Percentiles rank a stretch among this genome's conserved stretches.
Conservation (phyloP, 1,140 invertebrate genomes). For the Metopolophium dirhodum region DNA sequence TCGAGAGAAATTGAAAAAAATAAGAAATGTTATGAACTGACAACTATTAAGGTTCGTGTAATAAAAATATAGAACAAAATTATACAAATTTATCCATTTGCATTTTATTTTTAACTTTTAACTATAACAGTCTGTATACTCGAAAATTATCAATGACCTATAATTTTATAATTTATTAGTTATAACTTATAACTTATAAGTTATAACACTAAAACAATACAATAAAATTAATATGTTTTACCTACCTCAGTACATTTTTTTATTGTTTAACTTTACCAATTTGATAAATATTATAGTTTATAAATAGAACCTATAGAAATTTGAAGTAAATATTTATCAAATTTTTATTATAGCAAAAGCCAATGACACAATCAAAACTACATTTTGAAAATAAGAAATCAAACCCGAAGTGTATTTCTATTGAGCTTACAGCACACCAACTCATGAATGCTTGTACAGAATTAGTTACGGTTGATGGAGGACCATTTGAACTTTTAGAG, state of each 20-base stretch:
- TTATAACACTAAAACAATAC: too few relatives aligned
- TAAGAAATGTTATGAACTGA: background rate
- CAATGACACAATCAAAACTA: background rate
- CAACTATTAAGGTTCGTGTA: too few relatives aligned
- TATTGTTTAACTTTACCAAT: background rate
- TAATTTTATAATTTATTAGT: too few relatives aligned
- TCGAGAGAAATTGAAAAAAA: background rate
- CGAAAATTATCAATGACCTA: too few relatives aligned
- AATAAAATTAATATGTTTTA: too few relatives aligned
- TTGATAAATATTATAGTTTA: background rate
- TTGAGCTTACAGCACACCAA: background rate
- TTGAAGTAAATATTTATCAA: background rate
- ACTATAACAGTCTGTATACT: too few relatives aligned
- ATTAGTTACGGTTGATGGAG: background rate
- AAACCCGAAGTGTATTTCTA: background rate
- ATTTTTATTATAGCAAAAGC: background rate
- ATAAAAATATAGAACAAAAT: too few relatives aligned
- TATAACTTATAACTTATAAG: too few relatives aligned
- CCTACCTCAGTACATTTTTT: background rate
- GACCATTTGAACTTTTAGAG: background rate
- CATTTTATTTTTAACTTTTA: background rate
- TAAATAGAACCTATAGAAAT: background rate
- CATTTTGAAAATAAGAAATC: background rate
- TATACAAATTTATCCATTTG: background rate
- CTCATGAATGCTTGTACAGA: background rate